These are phyloP conservation scores for Drosophila subsilvestris DNA, from an alignment of 2,888 invertebrate genomes.

Conservation along the genomic window DNA sequence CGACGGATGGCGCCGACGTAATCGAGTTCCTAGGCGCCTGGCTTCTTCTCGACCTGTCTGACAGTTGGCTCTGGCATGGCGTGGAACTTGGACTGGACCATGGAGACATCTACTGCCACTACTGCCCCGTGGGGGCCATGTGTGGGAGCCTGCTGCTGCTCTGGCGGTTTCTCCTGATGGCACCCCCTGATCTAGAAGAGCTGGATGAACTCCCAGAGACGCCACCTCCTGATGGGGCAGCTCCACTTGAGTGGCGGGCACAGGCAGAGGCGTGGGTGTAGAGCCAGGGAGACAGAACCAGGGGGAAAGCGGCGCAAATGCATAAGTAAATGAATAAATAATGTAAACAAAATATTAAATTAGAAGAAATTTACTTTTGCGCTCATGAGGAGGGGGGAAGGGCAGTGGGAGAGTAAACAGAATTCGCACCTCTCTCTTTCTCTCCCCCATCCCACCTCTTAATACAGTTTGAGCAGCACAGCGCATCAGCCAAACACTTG, in stretches of 20 bases:
- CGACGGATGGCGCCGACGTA: too few species aligned
- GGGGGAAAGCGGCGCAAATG: slow-evolving; percentile 52
- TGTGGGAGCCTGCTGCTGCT: background rate
- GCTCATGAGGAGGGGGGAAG: slow-evolving; percentile 20
- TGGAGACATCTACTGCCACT: too few species aligned
- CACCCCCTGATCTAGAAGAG: background rate
- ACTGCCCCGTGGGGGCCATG: too few species aligned
- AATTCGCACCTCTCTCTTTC: slow-evolving; percentile 1
- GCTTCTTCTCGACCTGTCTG: too few species aligned
- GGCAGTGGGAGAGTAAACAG: slow-evolving; percentile 21
- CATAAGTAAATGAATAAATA: slow-evolving; percentile 77
- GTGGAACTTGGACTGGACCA: too few species aligned
- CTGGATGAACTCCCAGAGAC: background rate
- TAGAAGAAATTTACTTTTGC: slow-evolving; percentile 77
- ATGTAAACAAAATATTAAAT: slow-evolving; percentile 78
- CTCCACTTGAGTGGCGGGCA: background rate
- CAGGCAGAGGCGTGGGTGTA: background rate
- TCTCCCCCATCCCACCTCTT: background rate
- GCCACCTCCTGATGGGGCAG: background rate
- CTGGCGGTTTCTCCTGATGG: background rate
- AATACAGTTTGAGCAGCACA: background rate
- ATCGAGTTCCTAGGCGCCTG: too few species aligned
- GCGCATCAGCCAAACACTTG: slow-evolving; percentile 3
- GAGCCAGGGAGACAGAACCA: background rate
- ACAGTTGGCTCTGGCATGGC: too few species aligned